Evolutionary conservation across 2,797 vertebrate species (phyloP), one percentile per base, ranked within the genome.

Genomic region (Tokudaia tokunoshimensis): DNA sequence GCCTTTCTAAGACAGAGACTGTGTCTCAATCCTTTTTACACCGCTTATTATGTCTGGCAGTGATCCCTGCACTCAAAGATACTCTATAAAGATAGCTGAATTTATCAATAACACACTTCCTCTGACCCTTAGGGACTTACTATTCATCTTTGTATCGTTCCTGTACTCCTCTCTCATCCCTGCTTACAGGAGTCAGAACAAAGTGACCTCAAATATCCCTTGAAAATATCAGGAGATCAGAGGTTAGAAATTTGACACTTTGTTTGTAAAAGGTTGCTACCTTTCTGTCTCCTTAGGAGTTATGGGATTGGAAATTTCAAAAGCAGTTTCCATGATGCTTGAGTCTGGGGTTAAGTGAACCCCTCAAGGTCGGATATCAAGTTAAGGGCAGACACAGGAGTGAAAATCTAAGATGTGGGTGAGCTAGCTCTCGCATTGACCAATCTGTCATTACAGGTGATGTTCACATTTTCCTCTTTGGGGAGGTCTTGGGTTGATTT

Each of bases 181-280:
- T 26, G 37, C 37, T 89, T 89, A 83, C 5, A 78, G 31, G 19
- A 83, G n/a, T 92, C 82, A 94, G 22, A 13, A 13, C 70, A 44
- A 79, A 82, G 19, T 88, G 91, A 95, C 94, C 78, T 96, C 63
- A 37, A 52, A 52, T 59, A 79, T 86, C n/a, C 92, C 83, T 74
- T 96, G 82, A 95, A 98, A 98, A 95, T 97, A 83, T 52, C 92
- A 96, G 44, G 87, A 96, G 86, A 86, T 87, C 85, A 91, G 79
- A 97, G 94, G 89, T 96, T 95, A 95, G 94, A 96, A 92, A 95
- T 17, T 10, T 89, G 82, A 91, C 90, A 44, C 92, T 93, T 70
- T 29, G 26, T 81, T 95, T 93, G 52, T 94, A 87, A 95, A 96
- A 96, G 67, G 41, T 17, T 89, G 24, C 63, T 83, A 74, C 57